phyloP scores from a whole-genome alignment of 2,113 vertebrate genomes.

The Daphoenositta chrysoptera region DNA sequence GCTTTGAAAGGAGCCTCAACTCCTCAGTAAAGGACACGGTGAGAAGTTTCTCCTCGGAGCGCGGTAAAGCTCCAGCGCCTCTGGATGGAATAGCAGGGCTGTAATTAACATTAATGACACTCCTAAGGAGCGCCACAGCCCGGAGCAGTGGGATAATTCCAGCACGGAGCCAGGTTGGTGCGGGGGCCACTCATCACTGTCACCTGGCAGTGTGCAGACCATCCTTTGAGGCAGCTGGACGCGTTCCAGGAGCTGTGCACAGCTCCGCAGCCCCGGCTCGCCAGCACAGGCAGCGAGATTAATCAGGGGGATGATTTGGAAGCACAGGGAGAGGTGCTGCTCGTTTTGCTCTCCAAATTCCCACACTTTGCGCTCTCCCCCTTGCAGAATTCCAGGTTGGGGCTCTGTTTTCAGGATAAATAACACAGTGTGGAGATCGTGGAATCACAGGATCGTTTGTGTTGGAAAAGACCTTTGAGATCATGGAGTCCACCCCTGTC shows the following conservation, averaged over 20 bases:
- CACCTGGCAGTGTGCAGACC: neutral
- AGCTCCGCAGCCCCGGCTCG: neutral
- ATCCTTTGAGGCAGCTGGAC: neutral
- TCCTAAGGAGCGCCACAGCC: constrained; percentile 12
- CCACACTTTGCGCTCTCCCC: rapidly evolving
- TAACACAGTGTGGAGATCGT: rapidly evolving
- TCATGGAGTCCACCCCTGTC: neutral
- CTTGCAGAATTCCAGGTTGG: rapidly evolving
- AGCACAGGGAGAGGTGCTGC: neutral
- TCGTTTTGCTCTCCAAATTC: neutral
- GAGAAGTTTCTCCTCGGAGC: constrained; percentile 52
- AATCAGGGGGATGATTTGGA: neutral
- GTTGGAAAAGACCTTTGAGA: neutral
- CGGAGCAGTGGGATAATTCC: neutral
- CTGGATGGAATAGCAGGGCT: neutral
- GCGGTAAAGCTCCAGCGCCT: constrained; percentile 38
- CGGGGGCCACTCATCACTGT: neutral
- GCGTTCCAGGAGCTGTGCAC: neutral
- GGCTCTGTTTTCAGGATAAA: neutral
- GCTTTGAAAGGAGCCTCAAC: neutral
- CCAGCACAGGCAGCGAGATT: neutral
- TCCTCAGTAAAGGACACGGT: constrained; percentile 64
- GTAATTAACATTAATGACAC: constrained; percentile 79
- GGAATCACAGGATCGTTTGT: neutral
- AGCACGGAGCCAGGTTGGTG: neutral